Evolutionary conservation across 2,888 invertebrate genomes (phyloP), one percentile per base, ranked within the genome.

Genomic region (Asteroscopus sphinx): DNA sequence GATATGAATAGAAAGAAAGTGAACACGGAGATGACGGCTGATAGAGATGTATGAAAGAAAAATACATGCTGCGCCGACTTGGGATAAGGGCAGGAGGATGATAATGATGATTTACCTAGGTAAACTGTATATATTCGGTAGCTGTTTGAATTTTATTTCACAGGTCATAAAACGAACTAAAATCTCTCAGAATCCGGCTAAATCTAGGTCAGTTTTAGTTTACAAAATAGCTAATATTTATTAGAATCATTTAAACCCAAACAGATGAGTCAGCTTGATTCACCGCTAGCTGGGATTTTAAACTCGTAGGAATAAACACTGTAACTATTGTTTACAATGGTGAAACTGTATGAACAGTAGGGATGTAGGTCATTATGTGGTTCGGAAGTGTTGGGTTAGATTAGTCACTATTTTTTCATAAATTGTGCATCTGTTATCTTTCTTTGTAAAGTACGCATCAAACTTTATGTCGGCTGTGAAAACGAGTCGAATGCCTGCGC

Each of bases 141-240:
- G n/a, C n/a, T n/a, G n/a, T n/a, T n/a, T n/a, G n/a, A n/a, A n/a
- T n/a, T n/a, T n/a, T n/a, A n/a, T n/a, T n/a, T n/a, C n/a, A n/a
- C n/a, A n/a, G n/a, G n/a, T 21, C 21, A 21, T 21, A 44, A 30
- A 48, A 32, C n/a, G 0, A 0, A 33, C 15, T 0, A 26, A 37
- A 15, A 40, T 35, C 16, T 40, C 40, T 28, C 32, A 8, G 26
- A 62, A 62, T 40, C 21, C 15, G 1, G 13, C 26, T 15, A n/a
- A 49, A 55, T 41, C 30, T 66, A 33, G 57, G 66, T 56, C 71
- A 56, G 4, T 8, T 53, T 15, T 7, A 40, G 36, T 28, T 28
- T 26, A 26, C 56, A 6, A 39, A 55, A 26, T 48, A 9, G 17
- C 2, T 26, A n/a, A 2, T 25, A 36, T 44, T 40, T 35, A 32